Evolutionary conservation across 2,797 vertebrate species (phyloP), one percentile per base, ranked within the genome.

Genomic region (Chiropotes sagulatus): DNA sequence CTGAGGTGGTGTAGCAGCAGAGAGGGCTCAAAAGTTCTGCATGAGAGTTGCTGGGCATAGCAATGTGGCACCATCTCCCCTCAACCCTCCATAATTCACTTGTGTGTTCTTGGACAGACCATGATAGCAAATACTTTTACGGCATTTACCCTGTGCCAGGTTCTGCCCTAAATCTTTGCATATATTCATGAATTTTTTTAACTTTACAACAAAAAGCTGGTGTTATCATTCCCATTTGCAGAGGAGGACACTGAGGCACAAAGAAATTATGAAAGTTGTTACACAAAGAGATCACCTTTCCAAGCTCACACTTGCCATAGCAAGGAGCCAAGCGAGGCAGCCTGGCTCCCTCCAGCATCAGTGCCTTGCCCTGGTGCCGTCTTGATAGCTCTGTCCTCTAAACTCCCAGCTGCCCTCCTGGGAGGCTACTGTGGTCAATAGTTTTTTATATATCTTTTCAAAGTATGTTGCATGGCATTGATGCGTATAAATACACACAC

Each of bases 41-140:
- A 2, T 7, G 20, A 44, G 30, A 57, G 30, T 41, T 46, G 11
- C 78, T 54, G 20, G 39, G 4, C 26, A 2, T 17, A 41, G 2
- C 44, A 4, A 28, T 22, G 12, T 39, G 30, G 15, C 3, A 4
- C 30, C 5, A 3, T 33, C 36, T 75, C 46, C n/a, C 8, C 4
- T 11, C 1, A 5, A 1, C 15, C 22, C 13, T 28, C n/a, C 5
- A 2, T 0, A 0, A 54, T 90, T 80, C 7, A 7, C 17, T 5
- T 1, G 30, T 52, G 75, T 50, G 10, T 78, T 84, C 52, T 52
- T 28, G 46, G 91, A 57, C 28, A 78, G 48, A 26, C 85, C 50
- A 2, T 7, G 24, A 58, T 8, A 52, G 61, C 76, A 89, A 67
- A 92, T 10, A 73, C 46, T 22, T 28, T 0, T 0, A 61, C 0